phyloP scores from a whole-genome alignment of 2,113 vertebrate genomes.

The Loxodonta africana region DNA sequence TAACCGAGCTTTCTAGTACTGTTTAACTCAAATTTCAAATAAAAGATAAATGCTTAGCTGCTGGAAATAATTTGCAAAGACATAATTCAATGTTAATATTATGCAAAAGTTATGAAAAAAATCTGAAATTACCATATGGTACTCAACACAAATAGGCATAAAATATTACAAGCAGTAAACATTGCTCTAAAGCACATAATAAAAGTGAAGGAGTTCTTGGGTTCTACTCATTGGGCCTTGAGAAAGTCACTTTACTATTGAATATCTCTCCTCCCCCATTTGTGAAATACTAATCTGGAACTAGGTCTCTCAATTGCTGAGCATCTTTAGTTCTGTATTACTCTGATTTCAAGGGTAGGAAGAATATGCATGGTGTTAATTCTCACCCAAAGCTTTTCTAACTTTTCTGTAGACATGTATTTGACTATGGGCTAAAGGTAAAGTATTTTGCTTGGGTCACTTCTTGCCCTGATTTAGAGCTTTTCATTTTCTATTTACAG shows the following conservation, averaged over 20 bases:
- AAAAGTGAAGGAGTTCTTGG: background rate
- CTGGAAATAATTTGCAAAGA: constrained; percentile 31
- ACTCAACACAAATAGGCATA: background rate
- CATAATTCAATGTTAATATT: constrained; percentile 45
- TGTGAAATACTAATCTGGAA: background rate
- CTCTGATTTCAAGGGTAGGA: background rate
- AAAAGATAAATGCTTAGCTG: constrained; percentile 49
- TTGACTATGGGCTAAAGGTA: constrained; percentile 12
- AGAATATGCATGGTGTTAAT: background rate
- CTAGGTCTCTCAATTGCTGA: background rate
- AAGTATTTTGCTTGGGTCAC: constrained; percentile 80
- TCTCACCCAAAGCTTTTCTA: background rate
- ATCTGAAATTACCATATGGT: background rate
- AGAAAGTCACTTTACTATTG: background rate
- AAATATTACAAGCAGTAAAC: background rate
- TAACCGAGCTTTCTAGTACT: constrained; percentile 37
- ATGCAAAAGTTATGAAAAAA: background rate
- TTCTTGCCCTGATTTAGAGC: constrained; percentile 80
- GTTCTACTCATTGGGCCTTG: background rate
- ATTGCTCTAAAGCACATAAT: background rate
- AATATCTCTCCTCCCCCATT: background rate
- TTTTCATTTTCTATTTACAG: constrained; percentile 83
- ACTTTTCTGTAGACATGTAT: background rate
- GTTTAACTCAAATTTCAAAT: background rate
- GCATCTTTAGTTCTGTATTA: background rate